Evolutionary conservation across 2,888 invertebrate species (phyloP), one percentile per base, ranked within the genome.

Genomic region (Harmothoe impar): DNA sequence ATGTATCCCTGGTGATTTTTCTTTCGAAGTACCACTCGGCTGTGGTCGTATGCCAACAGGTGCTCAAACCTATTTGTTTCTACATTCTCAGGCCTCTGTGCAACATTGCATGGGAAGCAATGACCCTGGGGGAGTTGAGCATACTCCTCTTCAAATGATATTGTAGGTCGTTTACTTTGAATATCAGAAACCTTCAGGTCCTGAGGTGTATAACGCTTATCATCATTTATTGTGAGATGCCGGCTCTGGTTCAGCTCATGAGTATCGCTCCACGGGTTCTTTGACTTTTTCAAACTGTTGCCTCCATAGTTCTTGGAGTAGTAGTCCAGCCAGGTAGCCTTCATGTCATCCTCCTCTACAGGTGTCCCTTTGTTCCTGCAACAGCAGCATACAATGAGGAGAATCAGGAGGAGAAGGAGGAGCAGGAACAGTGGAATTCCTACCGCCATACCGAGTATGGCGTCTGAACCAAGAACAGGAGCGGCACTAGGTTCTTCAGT

Each of bases 11-110:
- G 91, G 25, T 91, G 89, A 81, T 93, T 94, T 31, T 78, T 84
- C 20, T 54, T 29, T 7, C 93, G 92, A 12, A 95, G 92, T 12
- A 93, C 91, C 0, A 95, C 95, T 5, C 95, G 91, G 54, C 93
- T 94, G 91, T 95, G 95, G 90, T 96, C 95, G 91, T 95, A 96
- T 0, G 96, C 94, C n/a, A 95, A 91, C 0, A 95, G 92, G 85
- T 95, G 94, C 15, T 94, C 94, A 89, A 95, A 95, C 12, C 95
- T 92, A 91, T 96, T 96, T 81, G 93, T 94, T 23, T 93, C 85
- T 20, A 91, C 90, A 90, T 95, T 95, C n/a, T 93, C 93, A 12
- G 92, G 89, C 43, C 91, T 88, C 88, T 92, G 86, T 5, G 94
- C 95, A 23, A 90, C 93, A 31, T 93, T 92, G 81, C 93, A 94